Percentiles rank a stretch among this genome's conserved stretches.
Evolutionary conservation across 2,797 vertebrate genomes (phyloP).

Genomic region (Chelidonichthys spinosus): DNA sequence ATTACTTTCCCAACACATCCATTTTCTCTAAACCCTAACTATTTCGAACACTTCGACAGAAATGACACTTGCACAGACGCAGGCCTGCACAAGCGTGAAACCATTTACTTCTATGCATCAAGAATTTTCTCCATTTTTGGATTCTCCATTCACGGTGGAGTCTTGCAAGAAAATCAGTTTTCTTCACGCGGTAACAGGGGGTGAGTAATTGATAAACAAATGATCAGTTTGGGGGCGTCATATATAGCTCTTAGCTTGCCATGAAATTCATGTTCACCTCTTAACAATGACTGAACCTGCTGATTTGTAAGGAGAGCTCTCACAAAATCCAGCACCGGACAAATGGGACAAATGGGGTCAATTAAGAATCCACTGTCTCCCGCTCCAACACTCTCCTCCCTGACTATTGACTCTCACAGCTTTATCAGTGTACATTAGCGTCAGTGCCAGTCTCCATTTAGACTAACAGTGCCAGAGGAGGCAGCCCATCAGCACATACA

Average conservation of each 20-base stretch:
- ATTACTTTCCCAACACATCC: no score
- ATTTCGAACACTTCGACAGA: not conserved
- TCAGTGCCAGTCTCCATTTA: constrained; percentile 80
- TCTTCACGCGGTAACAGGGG: not conserved
- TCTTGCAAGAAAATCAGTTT: not conserved
- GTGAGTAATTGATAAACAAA: not conserved
- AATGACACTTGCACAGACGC: not conserved
- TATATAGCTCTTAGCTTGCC: not conserved
- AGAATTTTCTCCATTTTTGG: not conserved
- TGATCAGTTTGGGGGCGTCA: not conserved
- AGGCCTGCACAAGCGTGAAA: not conserved
- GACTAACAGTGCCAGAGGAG: constrained; percentile 66
- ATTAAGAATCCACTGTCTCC: constrained; percentile 69
- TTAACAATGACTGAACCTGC: constrained; percentile 11
- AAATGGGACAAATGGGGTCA: constrained; percentile 76
- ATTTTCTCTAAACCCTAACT: no score
- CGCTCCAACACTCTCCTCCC: constrained; percentile 48
- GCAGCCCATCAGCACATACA: constrained; percentile 66
- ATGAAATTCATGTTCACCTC: constrained; percentile 49
- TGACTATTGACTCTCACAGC: constrained; percentile 74
- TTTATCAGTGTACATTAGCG: constrained; percentile 81
- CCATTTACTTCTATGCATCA: not conserved
- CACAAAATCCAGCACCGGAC: constrained; percentile 58
- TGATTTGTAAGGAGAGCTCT: constrained; percentile 5
- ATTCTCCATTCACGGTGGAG: not conserved